phyloP scores from a whole-genome alignment of 2,113 vertebrate genomes.

The Micromys minutus region DNA sequence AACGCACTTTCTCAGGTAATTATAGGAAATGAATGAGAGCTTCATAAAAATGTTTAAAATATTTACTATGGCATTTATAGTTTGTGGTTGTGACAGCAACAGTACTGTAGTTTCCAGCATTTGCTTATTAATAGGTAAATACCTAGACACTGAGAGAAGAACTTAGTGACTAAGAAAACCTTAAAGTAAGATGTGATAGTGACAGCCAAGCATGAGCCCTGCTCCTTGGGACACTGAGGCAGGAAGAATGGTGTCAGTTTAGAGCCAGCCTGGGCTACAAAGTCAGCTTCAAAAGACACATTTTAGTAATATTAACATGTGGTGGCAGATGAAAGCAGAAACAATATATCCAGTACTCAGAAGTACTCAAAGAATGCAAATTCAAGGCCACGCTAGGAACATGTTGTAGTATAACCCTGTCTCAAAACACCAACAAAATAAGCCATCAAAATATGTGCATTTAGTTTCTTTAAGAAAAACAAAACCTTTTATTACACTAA shows the following conservation, averaged over 20 bases:
- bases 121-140: background rate
- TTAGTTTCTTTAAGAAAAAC: conserved; percentile 28
- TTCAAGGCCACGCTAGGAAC: background rate
- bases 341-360: background rate
- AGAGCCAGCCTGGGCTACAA: background rate
- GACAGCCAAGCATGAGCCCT: background rate
- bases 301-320: background rate
- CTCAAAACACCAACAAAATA: background rate
- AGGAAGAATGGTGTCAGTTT: background rate
- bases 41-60: conserved; percentile 11
- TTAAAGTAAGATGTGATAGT: conserved; percentile 15
- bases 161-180: conserved; percentile 16
- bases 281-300: background rate
- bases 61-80: background rate
- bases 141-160: conserved; percentile 2
- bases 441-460: background rate
- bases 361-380: background rate
- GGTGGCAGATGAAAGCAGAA: background rate
- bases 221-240: background rate
- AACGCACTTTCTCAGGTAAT: conserved; percentile 78
- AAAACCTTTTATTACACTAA: background rate
- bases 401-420: background rate
- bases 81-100: background rate
- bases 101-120: background rate
- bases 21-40: background rate